Evolutionary conservation across 2,797 vertebrate species (phyloP).

Genomic region (Rhabdophis nuchalis): DNA sequence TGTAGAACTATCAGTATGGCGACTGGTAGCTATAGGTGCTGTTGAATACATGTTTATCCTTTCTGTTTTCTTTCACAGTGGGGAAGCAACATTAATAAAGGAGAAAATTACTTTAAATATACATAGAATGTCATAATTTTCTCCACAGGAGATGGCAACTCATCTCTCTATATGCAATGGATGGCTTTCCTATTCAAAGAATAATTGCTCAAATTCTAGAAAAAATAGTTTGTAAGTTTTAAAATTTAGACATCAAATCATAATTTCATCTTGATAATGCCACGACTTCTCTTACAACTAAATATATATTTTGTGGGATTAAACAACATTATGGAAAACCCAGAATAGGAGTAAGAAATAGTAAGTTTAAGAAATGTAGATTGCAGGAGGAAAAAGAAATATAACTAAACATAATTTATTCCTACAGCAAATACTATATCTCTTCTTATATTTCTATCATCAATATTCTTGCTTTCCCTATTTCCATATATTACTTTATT

Average conservation of each 20-base stretch:
- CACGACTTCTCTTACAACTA: not conserved
- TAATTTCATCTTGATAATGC: not conserved
- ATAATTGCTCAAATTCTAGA: not conserved
- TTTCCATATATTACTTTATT: not conserved
- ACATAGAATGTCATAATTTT: not conserved
- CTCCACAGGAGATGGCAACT: not conserved
- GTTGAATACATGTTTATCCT: not conserved
- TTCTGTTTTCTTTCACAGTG: not conserved
- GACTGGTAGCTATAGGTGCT: not conserved
- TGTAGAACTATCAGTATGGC: not conserved
- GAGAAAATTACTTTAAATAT: not conserved
- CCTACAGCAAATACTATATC: not conserved
- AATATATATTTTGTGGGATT: not conserved
- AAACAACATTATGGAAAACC: not conserved
- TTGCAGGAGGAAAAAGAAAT: not conserved
- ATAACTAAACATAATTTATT: not conserved
- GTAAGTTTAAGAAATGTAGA: not conserved
- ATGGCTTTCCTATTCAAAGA: not conserved
- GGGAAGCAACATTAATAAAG: not conserved
- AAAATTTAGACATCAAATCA: not conserved
- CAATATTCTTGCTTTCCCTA: not conserved
- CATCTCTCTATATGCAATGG: not conserved
- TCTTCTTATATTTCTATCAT: not conserved
- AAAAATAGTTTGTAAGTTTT: not conserved
- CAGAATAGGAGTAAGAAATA: not conserved